phyloP scores from a whole-genome alignment of 2,797 vertebrate species.

The Dendrocincla tyrannina region DNA sequence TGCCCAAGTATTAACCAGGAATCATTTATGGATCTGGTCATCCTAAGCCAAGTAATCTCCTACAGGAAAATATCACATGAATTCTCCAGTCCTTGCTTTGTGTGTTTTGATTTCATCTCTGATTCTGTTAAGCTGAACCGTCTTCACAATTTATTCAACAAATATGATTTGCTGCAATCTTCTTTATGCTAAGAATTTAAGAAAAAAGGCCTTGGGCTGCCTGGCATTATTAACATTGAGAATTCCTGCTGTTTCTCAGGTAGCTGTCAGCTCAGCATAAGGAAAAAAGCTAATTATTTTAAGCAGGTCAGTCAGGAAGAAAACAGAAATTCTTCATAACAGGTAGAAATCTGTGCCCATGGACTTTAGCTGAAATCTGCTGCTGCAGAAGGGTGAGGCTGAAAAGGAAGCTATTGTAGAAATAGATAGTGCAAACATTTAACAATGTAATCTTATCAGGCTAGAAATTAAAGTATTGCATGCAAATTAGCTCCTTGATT shows the following conservation, averaged over 20 bases:
- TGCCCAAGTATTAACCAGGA: not conserved
- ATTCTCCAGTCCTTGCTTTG: not conserved
- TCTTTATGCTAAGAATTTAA: slow-evolving; percentile 35
- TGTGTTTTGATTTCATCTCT: slow-evolving; percentile 29
- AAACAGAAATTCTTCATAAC: not conserved
- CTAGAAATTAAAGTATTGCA: not conserved
- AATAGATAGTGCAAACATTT: not conserved
- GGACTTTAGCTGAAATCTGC: not conserved
- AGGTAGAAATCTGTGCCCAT: not conserved
- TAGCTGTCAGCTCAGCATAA: slow-evolving; percentile 56
- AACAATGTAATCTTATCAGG: not conserved
- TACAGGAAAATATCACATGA: not conserved
- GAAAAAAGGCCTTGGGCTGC: slow-evolving; percentile 41
- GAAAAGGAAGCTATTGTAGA: not conserved
- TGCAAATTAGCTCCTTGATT: not conserved
- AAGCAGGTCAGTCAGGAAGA: slow-evolving; percentile 45
- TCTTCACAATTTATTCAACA: slow-evolving; percentile 40
- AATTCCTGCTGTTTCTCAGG: slow-evolving; percentile 59
- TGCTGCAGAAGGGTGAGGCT: not conserved
- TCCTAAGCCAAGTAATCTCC: not conserved
- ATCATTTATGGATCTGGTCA: not conserved
- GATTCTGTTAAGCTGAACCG: slow-evolving; percentile 27
- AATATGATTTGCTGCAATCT: slow-evolving; percentile 17
- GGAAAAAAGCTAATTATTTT: slow-evolving; percentile 57
- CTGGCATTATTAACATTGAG: slow-evolving; percentile 24